Evolutionary conservation across 2,113 vertebrate species (phyloP), one percentile per base, ranked within the genome.

Genomic region (Callospermophilus lateralis): DNA sequence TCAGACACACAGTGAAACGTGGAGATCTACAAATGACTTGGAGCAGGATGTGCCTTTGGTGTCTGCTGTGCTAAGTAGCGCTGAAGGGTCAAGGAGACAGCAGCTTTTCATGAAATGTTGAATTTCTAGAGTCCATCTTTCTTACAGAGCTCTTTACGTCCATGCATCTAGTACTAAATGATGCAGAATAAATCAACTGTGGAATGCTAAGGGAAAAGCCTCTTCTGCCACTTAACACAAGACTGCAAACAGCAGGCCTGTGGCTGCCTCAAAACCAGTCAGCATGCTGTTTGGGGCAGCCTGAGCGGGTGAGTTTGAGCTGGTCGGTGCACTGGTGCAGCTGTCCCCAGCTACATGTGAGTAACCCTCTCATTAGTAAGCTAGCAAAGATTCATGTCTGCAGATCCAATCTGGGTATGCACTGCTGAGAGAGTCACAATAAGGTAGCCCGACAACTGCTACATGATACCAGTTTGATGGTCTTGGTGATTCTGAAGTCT

Each of bases 131-230:
- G 89, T 89, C 86, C 93, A 88, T 96, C 95, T 96, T 97, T 96
- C 92, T 96, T 95, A 97, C 42, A 85, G 55, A 94, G 95, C 55
- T 96, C 92, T 96, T 95, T 42, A 84, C 65, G 73, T 81, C 93
- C 78, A 94, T 96, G 98, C 96, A 92, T 96, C 97, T 96, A 90
- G 65, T 61, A 84, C 93, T 97, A 85, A 97, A 88, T 34, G 93
- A 79, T 84, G 74, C 19, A 2, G 19, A 96, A 94, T 61, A 63
- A 95, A 93, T 79, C 93, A 84, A 83, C 4, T 34, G 84, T 86
- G 74, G 91, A 86, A 89, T 6, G 80, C 95, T 89, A 94, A 48
- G 2, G 78, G 93, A 90, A 93, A 91, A 1, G 26, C 90, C 93
- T 85, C 53, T 76, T 88, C 0, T 42, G 94, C 94, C 88, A 93